Evolutionary conservation across 2,888 invertebrate species (phyloP).

Genomic region (Pachydiplax longipennis): DNA sequence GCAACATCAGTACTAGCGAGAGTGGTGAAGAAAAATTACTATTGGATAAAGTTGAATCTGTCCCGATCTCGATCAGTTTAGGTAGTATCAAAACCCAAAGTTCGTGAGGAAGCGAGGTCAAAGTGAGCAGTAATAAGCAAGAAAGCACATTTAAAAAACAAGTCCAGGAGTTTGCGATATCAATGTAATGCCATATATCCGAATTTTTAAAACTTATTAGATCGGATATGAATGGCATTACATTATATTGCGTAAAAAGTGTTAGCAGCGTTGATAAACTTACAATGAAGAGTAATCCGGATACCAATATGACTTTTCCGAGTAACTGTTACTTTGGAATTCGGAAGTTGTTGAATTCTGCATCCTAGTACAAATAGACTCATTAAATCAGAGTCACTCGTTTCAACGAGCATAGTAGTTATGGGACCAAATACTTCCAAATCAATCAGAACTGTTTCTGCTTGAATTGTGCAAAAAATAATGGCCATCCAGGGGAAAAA

Average conservation of each 20-base stretch:
- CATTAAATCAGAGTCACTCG: neutral
- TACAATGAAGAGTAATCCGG: too few relatives aligned
- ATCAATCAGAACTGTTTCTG: neutral
- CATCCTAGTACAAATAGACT: neutral
- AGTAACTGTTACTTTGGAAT: neutral
- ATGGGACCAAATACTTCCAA: neutral
- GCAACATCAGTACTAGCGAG: too few relatives aligned
- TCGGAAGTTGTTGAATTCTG: neutral
- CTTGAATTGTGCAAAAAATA: neutral
- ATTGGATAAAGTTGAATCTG: too few relatives aligned
- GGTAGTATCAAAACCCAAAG: too few relatives aligned
- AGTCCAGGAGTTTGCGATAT: neutral
- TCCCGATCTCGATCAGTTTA: too few relatives aligned
- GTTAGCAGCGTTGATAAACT: neutral
- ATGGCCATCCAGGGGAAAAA: neutral
- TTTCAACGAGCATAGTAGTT: neutral
- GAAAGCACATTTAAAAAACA: too few relatives aligned
- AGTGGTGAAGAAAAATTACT: too few relatives aligned
- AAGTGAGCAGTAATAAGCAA: too few relatives aligned
- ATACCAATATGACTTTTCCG: neutral
- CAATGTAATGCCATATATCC: neutral
- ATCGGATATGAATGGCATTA: slow-evolving; percentile 2
- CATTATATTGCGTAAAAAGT: neutral
- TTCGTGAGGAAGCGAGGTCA: too few relatives aligned
- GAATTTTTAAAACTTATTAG: neutral